Evolutionary conservation across 2,888 invertebrate species (phyloP).

Genomic region (Tenthredo livida): DNA sequence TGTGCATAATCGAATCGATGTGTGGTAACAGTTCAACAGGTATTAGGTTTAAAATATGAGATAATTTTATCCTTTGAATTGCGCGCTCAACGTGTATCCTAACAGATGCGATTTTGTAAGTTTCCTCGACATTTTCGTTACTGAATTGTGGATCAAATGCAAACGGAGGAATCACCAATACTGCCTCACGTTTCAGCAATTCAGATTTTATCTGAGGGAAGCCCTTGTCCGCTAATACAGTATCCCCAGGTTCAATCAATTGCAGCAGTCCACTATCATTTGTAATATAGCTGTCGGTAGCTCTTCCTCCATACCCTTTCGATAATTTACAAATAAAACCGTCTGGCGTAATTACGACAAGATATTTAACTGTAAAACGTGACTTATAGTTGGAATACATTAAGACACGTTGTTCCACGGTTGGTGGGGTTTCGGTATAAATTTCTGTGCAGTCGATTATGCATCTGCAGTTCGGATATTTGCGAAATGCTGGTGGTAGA

Average conservation of each 20-base stretch:
- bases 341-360: constrained; percentile 52
- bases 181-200: constrained; percentile 12
- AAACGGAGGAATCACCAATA: constrained; percentile 54
- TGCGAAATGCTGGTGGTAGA: constrained; percentile 54
- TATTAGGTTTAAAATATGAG: constrained; percentile 44
- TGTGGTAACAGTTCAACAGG: constrained; percentile 37
- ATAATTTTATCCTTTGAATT: constrained; percentile 54
- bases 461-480: constrained; percentile 47
- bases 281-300: constrained; percentile 57
- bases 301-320: constrained; percentile 56
- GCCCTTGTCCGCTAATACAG: constrained; percentile 56
- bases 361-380: constrained; percentile 51
- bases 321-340: constrained; percentile 53
- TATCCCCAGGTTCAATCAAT: constrained; percentile 58
- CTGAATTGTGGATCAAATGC: constrained; percentile 40
- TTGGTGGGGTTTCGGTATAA: constrained; percentile 17
- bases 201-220: constrained; percentile 55
- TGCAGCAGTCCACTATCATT: constrained; percentile 57
- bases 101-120: constrained; percentile 46
- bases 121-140: not conserved
- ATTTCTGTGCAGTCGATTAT: constrained; percentile 34
- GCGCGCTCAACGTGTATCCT: constrained; percentile 51
- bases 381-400: constrained; percentile 58
- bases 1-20: constrained; percentile 54
- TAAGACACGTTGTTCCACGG: constrained; percentile 56